Percentiles rank a stretch among this genome's conserved stretches.
Conservation (phyloP, 2,888 invertebrate species). For the Agriopis leucophaearia region DNA sequence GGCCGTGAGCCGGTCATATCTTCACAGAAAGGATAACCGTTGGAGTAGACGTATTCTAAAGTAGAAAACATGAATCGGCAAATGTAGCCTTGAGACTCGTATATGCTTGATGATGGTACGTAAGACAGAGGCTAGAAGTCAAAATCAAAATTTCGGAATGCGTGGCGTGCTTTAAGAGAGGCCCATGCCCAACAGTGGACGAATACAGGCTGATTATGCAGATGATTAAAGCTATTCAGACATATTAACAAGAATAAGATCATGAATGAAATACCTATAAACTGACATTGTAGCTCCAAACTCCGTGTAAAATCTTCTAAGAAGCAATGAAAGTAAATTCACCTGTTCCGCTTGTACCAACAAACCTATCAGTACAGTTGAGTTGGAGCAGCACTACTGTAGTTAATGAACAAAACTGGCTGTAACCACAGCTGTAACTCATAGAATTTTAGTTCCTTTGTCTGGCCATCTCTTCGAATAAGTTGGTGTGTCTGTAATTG, state of each 20-base stretch:
- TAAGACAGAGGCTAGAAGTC: too few relatives aligned
- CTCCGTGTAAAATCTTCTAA: slow-evolving; percentile 41
- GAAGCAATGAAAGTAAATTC: slow-evolving; percentile 45
- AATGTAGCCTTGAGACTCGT: too few relatives aligned
- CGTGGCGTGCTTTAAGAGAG: too few relatives aligned
- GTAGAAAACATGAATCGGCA: too few relatives aligned
- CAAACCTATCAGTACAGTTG: neutral
- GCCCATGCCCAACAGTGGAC: too few relatives aligned
- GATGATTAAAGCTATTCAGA: slow-evolving; percentile 1
- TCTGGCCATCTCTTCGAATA: neutral
- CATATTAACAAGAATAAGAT: slow-evolving; percentile 8
- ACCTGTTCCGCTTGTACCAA: slow-evolving; percentile 38
- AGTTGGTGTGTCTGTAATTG: slow-evolving; percentile 23
- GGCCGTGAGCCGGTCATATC: too few relatives aligned
- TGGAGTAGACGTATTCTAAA: too few relatives aligned
- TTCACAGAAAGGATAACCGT: too few relatives aligned
- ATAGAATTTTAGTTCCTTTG: neutral
- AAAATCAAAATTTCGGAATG: too few relatives aligned
- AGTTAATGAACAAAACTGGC: neutral
- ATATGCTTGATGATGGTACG: too few relatives aligned
- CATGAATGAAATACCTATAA: slow-evolving; percentile 16
- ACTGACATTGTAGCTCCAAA: slow-evolving; percentile 13
- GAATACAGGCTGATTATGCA: too few relatives aligned
- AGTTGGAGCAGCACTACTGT: neutral
- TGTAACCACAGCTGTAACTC: too few relatives aligned